Base-by-base conservation (phyloP, 2,797 vertebrate genomes). In the Callimico goeldii region DNA sequence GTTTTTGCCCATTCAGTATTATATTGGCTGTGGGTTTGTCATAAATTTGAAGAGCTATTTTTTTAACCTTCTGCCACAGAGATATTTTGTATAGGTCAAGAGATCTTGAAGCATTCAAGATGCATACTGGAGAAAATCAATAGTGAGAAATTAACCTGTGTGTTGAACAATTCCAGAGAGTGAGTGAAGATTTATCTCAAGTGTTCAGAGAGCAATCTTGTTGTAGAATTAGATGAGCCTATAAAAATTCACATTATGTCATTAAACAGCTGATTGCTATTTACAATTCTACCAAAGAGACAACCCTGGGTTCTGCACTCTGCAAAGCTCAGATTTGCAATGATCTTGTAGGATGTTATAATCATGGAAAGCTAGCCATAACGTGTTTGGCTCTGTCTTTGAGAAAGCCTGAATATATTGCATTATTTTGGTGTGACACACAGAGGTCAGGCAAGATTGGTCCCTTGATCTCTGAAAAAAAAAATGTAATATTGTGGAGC, bases 181-280 rank as follows among this genome's bases (percentile, higher is more conserved):
- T 50, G 91, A 91, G 33, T 61, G 80, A 96, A 96, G 97, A 97
- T 86, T 41, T 95, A 92, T 97, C 94, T 92, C 96, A 95, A 93
- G 85, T 95, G 84, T 85, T 83, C 95, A 88, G 82, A 93, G 87
- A 96, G 70, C 79, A 86, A 81, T 28, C 33, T 76, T n/a, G 90
- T 39, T 88, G 7, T 85, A 95, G 94, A 95, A 48, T 96, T 91
- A 94, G 92, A 96, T 22, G 80, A 92, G 76, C 73, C 89, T 89
- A 57, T 96, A 93, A 94, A 96, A 96, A 90, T 67, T 87, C 24
- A 2, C 91, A 93, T 95, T 95, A 81, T 88, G 36, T 89, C 96
- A 97, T 97, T 96, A 96, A 97, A 90, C 57, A 89, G 55, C 96
- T 92, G 94, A 86, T 76, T 97, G 88, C 77, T 88, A 84, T 92